Percentiles rank a stretch among this genome's conserved stretches.
Evolutionary conservation across 2,113 vertebrate genomes (phyloP).

Genomic region (Microcebus ravelobensis): DNA sequence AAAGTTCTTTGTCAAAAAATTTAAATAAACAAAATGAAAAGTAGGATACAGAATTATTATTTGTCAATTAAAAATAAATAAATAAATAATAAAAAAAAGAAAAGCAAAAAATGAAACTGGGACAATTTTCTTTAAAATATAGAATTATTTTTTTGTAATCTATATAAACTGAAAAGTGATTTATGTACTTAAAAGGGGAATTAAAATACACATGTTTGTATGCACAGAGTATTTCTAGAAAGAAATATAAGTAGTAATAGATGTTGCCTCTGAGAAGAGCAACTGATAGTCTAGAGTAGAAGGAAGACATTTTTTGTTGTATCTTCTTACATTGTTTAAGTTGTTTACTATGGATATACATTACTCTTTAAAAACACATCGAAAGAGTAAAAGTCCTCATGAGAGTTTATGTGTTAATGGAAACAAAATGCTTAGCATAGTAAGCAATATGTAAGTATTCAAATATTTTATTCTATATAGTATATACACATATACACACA

Average conservation of each 20-base stretch:
- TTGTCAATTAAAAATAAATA: neutral
- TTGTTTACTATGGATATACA: neutral
- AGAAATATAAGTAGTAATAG: conserved; percentile 14
- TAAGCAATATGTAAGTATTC: neutral
- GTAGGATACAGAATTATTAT: neutral
- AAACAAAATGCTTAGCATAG: conserved; percentile 5
- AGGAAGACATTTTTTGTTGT: neutral
- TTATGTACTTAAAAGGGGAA: neutral
- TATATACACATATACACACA: neutral
- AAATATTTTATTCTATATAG: neutral
- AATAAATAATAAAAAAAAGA: neutral
- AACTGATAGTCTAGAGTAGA: neutral
- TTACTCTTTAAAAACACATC: conserved; percentile 27
- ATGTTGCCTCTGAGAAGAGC: neutral
- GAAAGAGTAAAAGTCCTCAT: neutral
- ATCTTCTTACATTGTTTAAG: neutral
- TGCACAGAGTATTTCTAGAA: neutral
- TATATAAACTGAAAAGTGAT: neutral
- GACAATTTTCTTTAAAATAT: neutral
- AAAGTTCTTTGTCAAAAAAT: neutral
- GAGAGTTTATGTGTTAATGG: neutral
- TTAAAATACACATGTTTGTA: neutral
- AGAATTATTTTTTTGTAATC: neutral
- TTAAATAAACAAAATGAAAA: conserved; percentile 3
- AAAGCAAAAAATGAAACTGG: conserved; percentile 8